Evolutionary conservation across 2,888 invertebrate genomes (phyloP).

Genomic region (Athripsodes cinereus): DNA sequence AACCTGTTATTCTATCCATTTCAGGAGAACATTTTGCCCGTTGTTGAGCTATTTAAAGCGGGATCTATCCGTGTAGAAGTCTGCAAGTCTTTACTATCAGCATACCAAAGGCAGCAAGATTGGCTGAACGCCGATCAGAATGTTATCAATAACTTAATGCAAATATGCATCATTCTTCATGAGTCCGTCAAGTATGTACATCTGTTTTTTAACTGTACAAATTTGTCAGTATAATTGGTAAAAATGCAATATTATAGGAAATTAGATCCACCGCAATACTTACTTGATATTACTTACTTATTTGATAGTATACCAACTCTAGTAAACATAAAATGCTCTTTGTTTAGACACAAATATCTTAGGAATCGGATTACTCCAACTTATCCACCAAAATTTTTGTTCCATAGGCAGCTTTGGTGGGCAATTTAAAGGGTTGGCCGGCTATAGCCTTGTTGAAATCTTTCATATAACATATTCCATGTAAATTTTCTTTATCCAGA

Average conservation of each 20-base stretch:
- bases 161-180: conserved; percentile 82
- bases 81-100: conserved; percentile 74
- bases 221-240: too few species aligned
- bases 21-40: conserved; percentile 84
- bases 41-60: conserved; percentile 85
- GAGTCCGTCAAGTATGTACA: conserved; percentile 81
- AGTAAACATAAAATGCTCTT: too few species aligned
- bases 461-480: too few species aligned
- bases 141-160: conserved; percentile 81
- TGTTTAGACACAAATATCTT: too few species aligned
- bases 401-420: too few species aligned
- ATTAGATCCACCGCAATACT: not conserved
- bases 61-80: conserved; percentile 77
- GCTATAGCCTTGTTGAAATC: too few species aligned
- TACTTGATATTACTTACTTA: too few species aligned
- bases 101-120: conserved; percentile 43
- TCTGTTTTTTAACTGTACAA: not conserved
- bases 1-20: not conserved
- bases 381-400: too few species aligned
- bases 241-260: not conserved
- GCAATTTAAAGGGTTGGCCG: too few species aligned
- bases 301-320: too few species aligned
- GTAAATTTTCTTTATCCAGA: too few species aligned
- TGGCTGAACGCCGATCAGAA: conserved; percentile 72
- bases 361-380: too few species aligned